These are phyloP conservation scores for Pseudochirops corinnae DNA, from an alignment of 2,797 vertebrate genomes.

Conservation along the genomic window DNA sequence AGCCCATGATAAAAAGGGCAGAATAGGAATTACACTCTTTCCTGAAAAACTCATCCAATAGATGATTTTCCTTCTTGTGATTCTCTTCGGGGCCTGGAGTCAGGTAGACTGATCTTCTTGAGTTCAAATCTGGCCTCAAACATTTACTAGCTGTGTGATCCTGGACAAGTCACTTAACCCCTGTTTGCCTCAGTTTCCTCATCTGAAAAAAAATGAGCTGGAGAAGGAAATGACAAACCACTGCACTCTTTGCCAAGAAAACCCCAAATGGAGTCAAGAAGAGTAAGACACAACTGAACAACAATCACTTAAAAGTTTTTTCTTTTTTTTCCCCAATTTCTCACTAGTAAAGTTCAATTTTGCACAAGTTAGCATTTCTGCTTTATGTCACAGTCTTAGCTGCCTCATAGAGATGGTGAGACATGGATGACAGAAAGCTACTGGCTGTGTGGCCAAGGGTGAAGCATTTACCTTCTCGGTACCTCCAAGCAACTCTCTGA, in stretches of 20 bases:
- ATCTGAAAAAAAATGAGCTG: not conserved
- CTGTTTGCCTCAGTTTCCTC: not conserved
- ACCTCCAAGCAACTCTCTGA: not conserved
- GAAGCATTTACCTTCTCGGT: not conserved
- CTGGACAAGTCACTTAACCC: not conserved
- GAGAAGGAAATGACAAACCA: not conserved
- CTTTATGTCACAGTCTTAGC: constrained; percentile 50
- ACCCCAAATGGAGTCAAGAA: not conserved
- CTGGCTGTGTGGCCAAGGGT: not conserved
- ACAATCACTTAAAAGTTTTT: not conserved
- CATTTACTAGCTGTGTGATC: not conserved
- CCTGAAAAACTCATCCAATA: constrained; percentile 34
- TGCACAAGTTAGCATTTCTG: constrained; percentile 49
- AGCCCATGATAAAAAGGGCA: not conserved
- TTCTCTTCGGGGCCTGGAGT: not conserved
- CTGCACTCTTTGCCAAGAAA: not conserved
- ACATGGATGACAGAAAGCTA: not conserved
- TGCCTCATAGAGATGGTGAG: constrained; percentile 40
- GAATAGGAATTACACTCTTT: constrained; percentile 9
- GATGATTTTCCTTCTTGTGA: not conserved
- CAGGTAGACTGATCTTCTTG: not conserved
- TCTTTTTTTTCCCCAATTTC: not conserved
- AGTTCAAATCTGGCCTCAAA: not conserved
- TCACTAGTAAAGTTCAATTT: constrained; percentile 66
- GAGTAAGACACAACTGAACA: not conserved